phyloP scores from a whole-genome alignment of 2,797 vertebrate species.

The Chrysolophus pictus region DNA sequence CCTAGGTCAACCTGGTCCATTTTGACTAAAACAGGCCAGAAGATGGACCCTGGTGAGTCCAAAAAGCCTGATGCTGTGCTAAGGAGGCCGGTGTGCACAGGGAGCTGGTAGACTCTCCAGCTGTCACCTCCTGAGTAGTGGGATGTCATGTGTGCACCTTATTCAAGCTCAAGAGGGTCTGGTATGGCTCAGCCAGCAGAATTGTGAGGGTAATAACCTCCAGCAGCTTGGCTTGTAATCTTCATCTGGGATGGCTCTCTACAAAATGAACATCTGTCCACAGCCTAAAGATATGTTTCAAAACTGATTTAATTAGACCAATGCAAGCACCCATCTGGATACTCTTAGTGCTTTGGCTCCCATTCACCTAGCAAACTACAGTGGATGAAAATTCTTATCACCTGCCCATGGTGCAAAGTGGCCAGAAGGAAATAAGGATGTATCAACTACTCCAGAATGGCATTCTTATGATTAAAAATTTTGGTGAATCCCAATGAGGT shows the following conservation, averaged over 20 bases:
- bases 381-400: not conserved
- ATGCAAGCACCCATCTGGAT: constrained; percentile 54
- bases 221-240: constrained; percentile 50
- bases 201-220: not conserved
- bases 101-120: not conserved
- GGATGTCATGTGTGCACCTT: not conserved
- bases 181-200: not conserved
- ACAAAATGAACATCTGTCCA: constrained; percentile 63
- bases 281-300: constrained; percentile 50
- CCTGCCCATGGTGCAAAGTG: not conserved
- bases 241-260: constrained; percentile 42
- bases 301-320: constrained; percentile 56
- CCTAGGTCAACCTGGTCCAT: not conserved
- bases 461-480: not conserved
- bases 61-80: not conserved
- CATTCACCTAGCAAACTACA: not conserved
- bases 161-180: not conserved
- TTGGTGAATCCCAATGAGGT: not conserved
- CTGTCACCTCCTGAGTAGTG: not conserved
- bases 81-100: not conserved
- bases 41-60: not conserved
- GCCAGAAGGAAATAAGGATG: not conserved
- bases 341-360: constrained; percentile 20
- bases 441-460: not conserved
- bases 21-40: not conserved